Base-by-base conservation (phyloP, 1,140 invertebrate genomes). In the Heliconius eleuchia region DNA sequence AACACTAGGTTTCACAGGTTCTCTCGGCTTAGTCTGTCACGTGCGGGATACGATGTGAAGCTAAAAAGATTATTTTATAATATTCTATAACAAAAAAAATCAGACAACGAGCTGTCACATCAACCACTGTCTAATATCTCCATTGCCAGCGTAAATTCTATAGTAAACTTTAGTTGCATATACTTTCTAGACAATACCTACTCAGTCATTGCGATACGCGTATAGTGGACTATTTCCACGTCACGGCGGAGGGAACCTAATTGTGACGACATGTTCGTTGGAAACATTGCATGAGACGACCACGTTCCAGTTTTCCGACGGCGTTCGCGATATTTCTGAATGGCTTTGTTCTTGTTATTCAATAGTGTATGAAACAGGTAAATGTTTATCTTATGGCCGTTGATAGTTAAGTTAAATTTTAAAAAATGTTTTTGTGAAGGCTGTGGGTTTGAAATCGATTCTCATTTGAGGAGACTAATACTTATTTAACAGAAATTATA, bases 311-410 rank as follows among this genome's bases (percentile, higher is more conserved):
- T 88, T 88, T 90, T 86, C 88, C 84, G 85, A 82, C 83, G 84
- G 83, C 76, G 83, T 75, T 80, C 83, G 86, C 85, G 82, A 79
- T 88, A 88, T 88, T 88, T 87, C 90, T 94, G 91, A 92, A 94
- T 88, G 86, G 84, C 88, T 84, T 94, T 94, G 92, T 94, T 92
- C 92, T 92, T 92, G 87, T 88, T 46, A 83, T 89, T 91, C 87
- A 90, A 86, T 88, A 83, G 77, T 76, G 73, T 80, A 70, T 76
- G 55, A 73, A 71, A 76, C 71, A 52, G 55, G 50, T 71, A 34
- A 27, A 71, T 57, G n/a, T 9, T 19, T 57, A 57, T 52, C 16
- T 52, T 52, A 7, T 19, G 11, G 11, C 9, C 13, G 50, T 52
- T 46, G 16, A 46, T 46, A 46, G 42, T 3, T 3, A 16, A 46